Evolutionary conservation across 2,888 invertebrate genomes (phyloP), one percentile per base, ranked within the genome.

Genomic region (Dexiosoma caninum): DNA sequence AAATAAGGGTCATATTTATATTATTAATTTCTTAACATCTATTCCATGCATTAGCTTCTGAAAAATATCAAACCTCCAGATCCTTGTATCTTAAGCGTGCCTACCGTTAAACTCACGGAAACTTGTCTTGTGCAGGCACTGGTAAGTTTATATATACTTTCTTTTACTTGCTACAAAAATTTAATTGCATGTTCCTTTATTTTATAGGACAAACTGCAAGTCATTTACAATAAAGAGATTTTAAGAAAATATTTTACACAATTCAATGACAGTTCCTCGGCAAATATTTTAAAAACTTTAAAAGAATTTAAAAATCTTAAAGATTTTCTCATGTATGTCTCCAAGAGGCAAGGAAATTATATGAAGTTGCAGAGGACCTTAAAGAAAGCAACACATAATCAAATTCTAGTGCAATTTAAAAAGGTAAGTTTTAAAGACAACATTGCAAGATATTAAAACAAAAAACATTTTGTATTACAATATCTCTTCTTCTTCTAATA

Each of bases 121-220:
- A 85, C 87, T 77, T 86, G 86, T 70, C 85, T 90, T 84, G 86
- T 88, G 85, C 88, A 89, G 86, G 89, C 90, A 83, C 86, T 90
- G 85, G 87, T 86, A 84, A 84, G 80, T 81, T 57, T 14, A 14
- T 46, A 19, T 37, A 1, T 10, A 2, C 6, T 30, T 51, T 76
- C 10, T 30, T 14, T 19, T 42, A n/a, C 9, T 35, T n/a, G n/a
- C 23, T 57, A 12, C 30, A 0, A 6, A n/a, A 19, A 19, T 14
- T 35, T 2, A 14, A 14, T n/a, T 51, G 1, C 1, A 14, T 27
- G 14, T 30, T 30, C 35, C 19, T 32, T 30, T 14, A 27, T 49
- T 44, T 83, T 75, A 8, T 66, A 88, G 88, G 89, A 89, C 75
- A 88, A 87, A 83, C 85, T 90, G 78, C 85, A 89, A 78, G 84